Conservation (phyloP, 2,888 invertebrate species). For the Heliconius hortense region DNA sequence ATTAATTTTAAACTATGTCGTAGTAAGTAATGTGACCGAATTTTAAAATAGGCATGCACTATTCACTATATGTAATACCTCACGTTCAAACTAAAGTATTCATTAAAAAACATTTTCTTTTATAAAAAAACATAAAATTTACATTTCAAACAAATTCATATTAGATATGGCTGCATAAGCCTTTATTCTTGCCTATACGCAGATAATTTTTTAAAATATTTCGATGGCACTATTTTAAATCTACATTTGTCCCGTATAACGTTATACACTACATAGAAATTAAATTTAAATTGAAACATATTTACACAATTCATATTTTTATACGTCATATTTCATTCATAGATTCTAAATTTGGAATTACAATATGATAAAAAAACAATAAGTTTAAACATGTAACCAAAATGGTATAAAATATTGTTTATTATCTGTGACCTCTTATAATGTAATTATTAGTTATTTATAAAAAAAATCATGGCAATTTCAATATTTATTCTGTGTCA, state of each 20-base stretch:
- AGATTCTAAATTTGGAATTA: conserved; percentile 8
- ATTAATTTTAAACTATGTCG: conserved; percentile 6
- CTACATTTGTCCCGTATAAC: not conserved
- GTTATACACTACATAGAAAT: conserved; percentile 12
- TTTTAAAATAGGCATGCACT: conserved; percentile 26
- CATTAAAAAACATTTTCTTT: not conserved
- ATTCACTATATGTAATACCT: conserved; percentile 10
- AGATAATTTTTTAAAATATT: conserved; percentile 4
- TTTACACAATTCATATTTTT: conserved; percentile 34
- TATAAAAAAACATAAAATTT: not conserved
- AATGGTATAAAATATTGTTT: not conserved
- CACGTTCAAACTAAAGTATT: conserved; percentile 1
- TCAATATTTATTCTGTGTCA: not conserved
- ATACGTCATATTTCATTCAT: conserved; percentile 25
- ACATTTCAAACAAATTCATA: not conserved
- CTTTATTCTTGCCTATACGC: not conserved
- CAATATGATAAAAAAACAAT: not conserved
- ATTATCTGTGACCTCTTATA: not conserved
- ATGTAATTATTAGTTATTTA: not conserved
- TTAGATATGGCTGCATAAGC: not conserved
- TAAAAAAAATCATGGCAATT: not conserved
- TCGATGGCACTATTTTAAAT: conserved; percentile 5
- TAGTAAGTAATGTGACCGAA: conserved; percentile 30
- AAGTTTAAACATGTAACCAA: not conserved
- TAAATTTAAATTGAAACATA: conserved; percentile 17